These are phyloP conservation scores for Threskiornis aethiopicus DNA, from an alignment of 2,797 vertebrate genomes.

Conservation along the genomic window DNA sequence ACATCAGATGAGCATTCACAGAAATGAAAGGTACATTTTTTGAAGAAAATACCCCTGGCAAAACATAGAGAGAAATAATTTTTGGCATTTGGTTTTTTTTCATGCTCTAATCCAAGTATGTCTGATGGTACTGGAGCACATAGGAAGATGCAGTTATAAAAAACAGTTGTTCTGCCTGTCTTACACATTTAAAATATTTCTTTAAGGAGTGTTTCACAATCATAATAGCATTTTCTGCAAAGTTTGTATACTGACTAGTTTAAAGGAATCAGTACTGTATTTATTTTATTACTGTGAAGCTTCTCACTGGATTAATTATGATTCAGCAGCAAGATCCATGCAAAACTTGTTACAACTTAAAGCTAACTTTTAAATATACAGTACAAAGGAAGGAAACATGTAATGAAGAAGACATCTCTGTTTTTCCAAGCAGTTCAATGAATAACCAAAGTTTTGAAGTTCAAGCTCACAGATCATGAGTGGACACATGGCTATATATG, in stretches of 20 bases:
- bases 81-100: constrained; percentile 85
- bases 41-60: constrained; percentile 78
- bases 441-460: not conserved
- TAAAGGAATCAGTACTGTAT: not conserved
- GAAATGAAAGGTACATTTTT: constrained; percentile 82
- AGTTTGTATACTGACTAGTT: not conserved
- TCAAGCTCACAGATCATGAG: not conserved
- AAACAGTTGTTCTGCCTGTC: not conserved
- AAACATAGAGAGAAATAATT: constrained; percentile 81
- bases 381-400: not conserved
- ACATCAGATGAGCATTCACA: constrained; percentile 80
- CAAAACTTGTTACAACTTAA: not conserved
- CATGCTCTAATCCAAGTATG: constrained; percentile 81
- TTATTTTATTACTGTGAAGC: not conserved
- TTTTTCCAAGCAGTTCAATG: not conserved
- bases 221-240: not conserved
- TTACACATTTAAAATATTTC: not conserved
- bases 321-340: not conserved
- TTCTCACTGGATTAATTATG: not conserved
- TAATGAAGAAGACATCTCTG: not conserved
- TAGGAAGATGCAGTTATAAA: not conserved
- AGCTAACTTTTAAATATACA: not conserved
- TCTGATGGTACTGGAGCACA: not conserved
- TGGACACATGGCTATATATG: not conserved
- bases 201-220: not conserved